Base-by-base conservation (phyloP, 1,140 invertebrate species). In the Arctopsyche grandis region DNA sequence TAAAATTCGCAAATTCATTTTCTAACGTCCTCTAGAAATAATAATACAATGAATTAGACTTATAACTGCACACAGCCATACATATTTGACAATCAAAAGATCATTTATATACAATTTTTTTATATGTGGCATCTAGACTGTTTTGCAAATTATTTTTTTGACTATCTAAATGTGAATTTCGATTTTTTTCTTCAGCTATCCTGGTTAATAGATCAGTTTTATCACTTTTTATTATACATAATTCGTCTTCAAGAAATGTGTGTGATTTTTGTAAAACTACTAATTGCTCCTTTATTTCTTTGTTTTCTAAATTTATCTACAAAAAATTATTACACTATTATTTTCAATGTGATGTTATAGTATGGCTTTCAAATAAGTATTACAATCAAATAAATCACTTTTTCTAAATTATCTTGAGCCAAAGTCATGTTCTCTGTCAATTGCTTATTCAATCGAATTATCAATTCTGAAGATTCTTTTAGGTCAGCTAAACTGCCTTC, bases 241-340 rank as follows among this genome's bases (percentile, higher is more conserved):
- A 84, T 85, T 92, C 90, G 3, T 85, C 85, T 84, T 91, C 90
- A 80, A 89, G 90, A 77, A 86, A 81, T 79, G 90, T 89, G 14
- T 90, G 76, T 48, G 87, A 87, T 84, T 88, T 88, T 79, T 89
- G 88, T 84, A 89, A 89, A 52, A 88, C 84, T 5, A 83, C 79
- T 80, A 90, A 86, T 85, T 90, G 89, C 75, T 84, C 85, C 81
- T 87, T 83, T 19, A 84, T 84, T 58, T 84, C 74, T 26, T 69
- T 80, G 70, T 86, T 52, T 22, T 85, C 78, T 78, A 60, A 84
- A 76, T 85, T 86, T 78, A 81, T 83, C 86, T 87, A 85, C 84
- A 63, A 71, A 77, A 66, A 76, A 24, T 43, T 48, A 73, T 76
- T 16, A 69, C 48, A 48, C 7, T 60, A 12, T n/a, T n/a, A n/a